These are phyloP conservation scores for Pristionchus arcanus DNA, from an alignment of 2,888 invertebrate species.

Conservation along the genomic window DNA sequence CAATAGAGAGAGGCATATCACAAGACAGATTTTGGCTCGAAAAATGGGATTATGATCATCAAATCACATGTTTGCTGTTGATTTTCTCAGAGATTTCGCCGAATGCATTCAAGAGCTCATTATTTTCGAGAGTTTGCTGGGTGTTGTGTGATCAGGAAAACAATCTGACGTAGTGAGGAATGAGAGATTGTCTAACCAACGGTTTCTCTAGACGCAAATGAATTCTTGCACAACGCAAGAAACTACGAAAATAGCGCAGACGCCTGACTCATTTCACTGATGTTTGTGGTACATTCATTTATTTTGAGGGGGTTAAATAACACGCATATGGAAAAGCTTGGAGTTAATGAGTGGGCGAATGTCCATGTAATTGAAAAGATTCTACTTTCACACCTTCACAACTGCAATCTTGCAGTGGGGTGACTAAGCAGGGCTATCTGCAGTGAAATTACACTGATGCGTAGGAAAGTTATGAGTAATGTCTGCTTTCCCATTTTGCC, in stretches of 20 bases:
- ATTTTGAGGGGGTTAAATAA: not conserved
- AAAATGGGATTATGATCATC: not conserved
- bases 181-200: not conserved
- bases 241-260: not conserved
- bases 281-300: not conserved
- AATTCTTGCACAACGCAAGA: conserved; percentile 5
- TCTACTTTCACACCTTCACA: too few relatives aligned
- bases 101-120: not conserved
- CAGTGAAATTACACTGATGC: not conserved
- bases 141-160: conserved; percentile 56
- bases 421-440: too few relatives aligned
- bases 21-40: not conserved
- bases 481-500: not conserved
- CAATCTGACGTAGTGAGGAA: not conserved
- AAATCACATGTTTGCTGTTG: not conserved
- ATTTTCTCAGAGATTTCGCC: not conserved
- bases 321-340: not conserved
- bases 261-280: not conserved
- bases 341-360: not conserved
- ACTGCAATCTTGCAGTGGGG: too few relatives aligned
- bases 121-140: not conserved
- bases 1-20: not conserved
- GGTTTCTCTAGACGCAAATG: not conserved
- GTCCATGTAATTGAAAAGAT: too few relatives aligned
- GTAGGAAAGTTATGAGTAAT: too few relatives aligned